Evolutionary conservation across 2,888 invertebrate genomes (phyloP).

Genomic region (Prenolepis imparis): DNA sequence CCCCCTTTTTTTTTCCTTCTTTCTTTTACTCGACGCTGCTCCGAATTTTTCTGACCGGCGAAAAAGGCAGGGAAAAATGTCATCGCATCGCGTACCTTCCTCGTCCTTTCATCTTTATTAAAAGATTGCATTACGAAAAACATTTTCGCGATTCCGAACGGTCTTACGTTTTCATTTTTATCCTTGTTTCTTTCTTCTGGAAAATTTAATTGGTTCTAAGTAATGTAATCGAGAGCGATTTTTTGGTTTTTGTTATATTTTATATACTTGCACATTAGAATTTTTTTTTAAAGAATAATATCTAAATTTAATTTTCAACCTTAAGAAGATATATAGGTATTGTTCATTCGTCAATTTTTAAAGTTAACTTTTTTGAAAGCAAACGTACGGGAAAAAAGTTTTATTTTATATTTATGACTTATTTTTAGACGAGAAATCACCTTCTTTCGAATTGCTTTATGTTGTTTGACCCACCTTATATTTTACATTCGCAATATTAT

Average conservation of each 20-base stretch:
- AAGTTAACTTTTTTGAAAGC: too few species aligned
- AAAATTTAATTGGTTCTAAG: not conserved
- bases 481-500: not conserved
- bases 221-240: not conserved
- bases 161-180: not conserved
- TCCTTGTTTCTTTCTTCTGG: not conserved
- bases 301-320: not conserved
- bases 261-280: not conserved
- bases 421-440: too few species aligned
- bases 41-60: not conserved
- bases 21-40: not conserved
- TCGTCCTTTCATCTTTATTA: constrained; percentile 15
- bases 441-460: too few species aligned
- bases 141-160: not conserved
- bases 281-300: not conserved
- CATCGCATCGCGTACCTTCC: not conserved
- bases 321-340: too few species aligned
- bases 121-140: constrained; percentile 15
- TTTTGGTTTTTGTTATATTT: not conserved
- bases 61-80: constrained; percentile 12
- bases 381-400: too few species aligned
- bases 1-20: not conserved
- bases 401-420: too few species aligned
- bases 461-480: not conserved
- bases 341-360: too few species aligned